Percentiles rank a stretch among this genome's conserved stretches.
Conservation (phyloP, 1,140 invertebrate species). For the Bombyx mandarina region DNA sequence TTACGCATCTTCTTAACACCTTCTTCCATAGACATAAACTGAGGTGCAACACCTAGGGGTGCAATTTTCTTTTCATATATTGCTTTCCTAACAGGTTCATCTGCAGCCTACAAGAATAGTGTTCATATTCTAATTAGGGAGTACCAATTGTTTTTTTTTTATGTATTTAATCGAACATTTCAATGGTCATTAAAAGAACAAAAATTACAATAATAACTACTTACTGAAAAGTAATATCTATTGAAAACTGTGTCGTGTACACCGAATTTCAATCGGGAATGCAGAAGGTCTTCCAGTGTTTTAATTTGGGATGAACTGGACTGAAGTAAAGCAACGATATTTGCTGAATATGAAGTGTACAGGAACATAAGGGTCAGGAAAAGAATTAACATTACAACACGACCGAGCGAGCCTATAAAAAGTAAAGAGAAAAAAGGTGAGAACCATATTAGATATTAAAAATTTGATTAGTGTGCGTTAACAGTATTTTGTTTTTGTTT, state of each 20-base stretch:
- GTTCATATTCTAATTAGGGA: too few species aligned
- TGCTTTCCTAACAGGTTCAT: conserved; percentile 72
- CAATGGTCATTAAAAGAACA: not conserved
- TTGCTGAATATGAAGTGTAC: conserved; percentile 77
- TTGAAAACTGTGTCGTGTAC: conserved; percentile 76
- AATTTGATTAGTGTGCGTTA: too few species aligned
- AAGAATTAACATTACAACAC: conserved; percentile 68
- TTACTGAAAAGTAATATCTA: conserved; percentile 75
- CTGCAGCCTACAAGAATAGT: conserved; percentile 62
- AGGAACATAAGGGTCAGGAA: conserved; percentile 69
- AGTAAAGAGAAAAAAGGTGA: too few species aligned
- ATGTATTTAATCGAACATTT: not conserved
- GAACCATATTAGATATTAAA: too few species aligned
- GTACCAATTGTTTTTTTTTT: too few species aligned
- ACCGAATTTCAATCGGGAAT: conserved; percentile 73
- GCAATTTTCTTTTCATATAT: conserved; percentile 75
- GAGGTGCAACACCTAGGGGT: conserved; percentile 63
- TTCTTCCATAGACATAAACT: conserved; percentile 72
- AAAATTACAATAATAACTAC: not conserved
- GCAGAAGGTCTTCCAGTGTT: conserved; percentile 71
- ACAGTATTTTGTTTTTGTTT: too few species aligned
- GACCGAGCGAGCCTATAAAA: conserved; percentile 53
- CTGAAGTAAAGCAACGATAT: conserved; percentile 77
- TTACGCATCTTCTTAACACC: conserved; percentile 72
- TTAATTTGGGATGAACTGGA: conserved; percentile 74